Evolutionary conservation across 2,888 invertebrate genomes (phyloP), one percentile per base, ranked within the genome.

Genomic region (Heliconius sara): DNA sequence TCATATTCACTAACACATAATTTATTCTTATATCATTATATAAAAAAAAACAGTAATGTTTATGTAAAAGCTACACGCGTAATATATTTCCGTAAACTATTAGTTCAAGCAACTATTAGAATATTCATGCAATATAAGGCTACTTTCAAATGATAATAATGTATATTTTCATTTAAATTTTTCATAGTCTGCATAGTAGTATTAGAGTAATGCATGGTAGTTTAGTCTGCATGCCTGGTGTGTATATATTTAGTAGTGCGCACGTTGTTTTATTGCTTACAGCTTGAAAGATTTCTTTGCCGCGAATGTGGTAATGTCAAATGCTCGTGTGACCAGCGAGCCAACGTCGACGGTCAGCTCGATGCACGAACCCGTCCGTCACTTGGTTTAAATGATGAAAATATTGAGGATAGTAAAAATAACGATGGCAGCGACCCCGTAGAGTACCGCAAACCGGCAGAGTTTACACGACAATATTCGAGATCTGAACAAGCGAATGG

Each of bases 211-310:
- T 84, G 81, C 82, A 84, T 83, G 84, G 47, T 84, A 83, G 85
- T 84, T 74, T 80, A 80, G 27, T 83, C 83, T 87, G 70, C 70
- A 70, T 88, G 94, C 94, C 93, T 93, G 93, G 88, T 74, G 90
- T 88, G 90, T 87, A 83, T 86, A 84, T 84, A 83, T 89, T 91
- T 89, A 87, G 93, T 95, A 95, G 95, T 92, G 86, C 92, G 95
- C 95, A 95, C 96, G 96, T 92, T 89, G 90, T 22, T 95, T 96
- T 95, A 95, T 94, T 96, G 96, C 96, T 96, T 96, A 89, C 96
- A 96, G 96, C 96, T 96, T 96, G 96, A 96, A 96, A 96, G 96
- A 93, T 96, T 96, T 96, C 96, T 96, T 95, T 96, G 96, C 96
- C 96, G 96, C 92, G 96, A 96, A 89, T 96, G 96, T 96, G 96